Evolutionary conservation across 2,888 invertebrate species (phyloP).

Genomic region (Subacronicta megacephala): DNA sequence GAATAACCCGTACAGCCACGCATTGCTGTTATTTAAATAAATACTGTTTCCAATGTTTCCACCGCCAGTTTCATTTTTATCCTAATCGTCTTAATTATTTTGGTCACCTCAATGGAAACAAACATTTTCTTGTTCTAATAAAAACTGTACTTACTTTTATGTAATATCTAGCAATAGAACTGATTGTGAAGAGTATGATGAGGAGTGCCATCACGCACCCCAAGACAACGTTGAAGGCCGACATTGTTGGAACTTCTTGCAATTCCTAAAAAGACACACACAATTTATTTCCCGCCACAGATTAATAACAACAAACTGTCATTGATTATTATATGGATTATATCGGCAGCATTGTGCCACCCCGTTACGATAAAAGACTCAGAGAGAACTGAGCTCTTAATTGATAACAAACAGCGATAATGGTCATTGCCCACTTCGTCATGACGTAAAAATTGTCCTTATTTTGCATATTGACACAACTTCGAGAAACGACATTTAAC

Average conservation of each 20-base stretch:
- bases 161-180: conserved; percentile 92
- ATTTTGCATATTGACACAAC: conserved; percentile 30
- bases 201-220: conserved; percentile 87
- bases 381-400: conserved; percentile 50
- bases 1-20: no score
- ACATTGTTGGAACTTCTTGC: conserved; percentile 66
- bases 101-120: no score
- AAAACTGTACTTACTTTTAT: conserved; percentile 86
- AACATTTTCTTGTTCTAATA: no score
- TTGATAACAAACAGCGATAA: conserved; percentile 42
- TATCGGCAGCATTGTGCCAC: conserved; percentile 29
- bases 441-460: conserved; percentile 49
- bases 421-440: conserved; percentile 40
- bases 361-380: conserved; percentile 36
- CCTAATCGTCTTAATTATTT: no score
- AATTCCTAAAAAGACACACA: conserved; percentile 57
- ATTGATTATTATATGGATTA: conserved; percentile 32
- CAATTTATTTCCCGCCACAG: conserved; percentile 32
- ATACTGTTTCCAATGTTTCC: no score
- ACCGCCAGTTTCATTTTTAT: no score
- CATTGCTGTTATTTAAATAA: no score
- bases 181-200: conserved; percentile 87
- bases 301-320: conserved; percentile 30
- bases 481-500: conserved; percentile 2
- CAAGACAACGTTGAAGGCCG: conserved; percentile 82